phyloP scores from a whole-genome alignment of 2,797 vertebrate species.

The Hippoglossus hippoglossus region DNA sequence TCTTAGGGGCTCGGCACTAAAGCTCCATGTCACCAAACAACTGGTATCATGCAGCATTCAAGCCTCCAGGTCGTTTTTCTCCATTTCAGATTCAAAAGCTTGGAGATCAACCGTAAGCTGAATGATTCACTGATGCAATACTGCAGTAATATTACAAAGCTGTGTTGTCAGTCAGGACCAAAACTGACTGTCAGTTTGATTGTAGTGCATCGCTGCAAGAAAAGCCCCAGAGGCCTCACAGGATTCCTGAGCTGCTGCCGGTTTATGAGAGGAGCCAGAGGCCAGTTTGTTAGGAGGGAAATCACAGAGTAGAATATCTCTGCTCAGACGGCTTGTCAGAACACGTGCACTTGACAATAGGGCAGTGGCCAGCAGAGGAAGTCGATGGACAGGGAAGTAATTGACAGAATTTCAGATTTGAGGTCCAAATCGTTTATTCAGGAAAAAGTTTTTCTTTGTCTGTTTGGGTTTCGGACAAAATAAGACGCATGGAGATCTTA shows the following conservation, averaged over 20 bases:
- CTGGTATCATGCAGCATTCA: too few relatives aligned
- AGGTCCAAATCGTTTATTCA: neutral
- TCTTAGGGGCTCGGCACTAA: neutral
- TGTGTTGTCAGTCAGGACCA: neutral
- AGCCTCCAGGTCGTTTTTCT: too few relatives aligned
- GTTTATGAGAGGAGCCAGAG: slow-evolving; percentile 13
- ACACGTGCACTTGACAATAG: neutral
- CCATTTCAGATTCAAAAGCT: too few relatives aligned
- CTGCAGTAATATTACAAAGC: neutral
- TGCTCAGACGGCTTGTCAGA: neutral
- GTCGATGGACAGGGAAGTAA: too few relatives aligned
- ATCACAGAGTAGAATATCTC: neutral
- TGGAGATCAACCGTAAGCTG: neutral
- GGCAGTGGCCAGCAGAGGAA: neutral
- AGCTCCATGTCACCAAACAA: neutral
- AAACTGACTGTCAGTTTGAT: neutral
- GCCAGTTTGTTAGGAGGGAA: neutral
- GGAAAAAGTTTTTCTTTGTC: neutral
- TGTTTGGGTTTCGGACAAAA: neutral
- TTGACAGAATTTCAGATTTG: neutral
- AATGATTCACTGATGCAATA: neutral
- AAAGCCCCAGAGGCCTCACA: neutral
- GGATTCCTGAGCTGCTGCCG: slow-evolving; percentile 34
- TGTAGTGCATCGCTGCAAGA: neutral
- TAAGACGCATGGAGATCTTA: too few relatives aligned